Evolutionary conservation across 2,888 invertebrate genomes (phyloP).

Genomic region (Hipparchia sbordonii): DNA sequence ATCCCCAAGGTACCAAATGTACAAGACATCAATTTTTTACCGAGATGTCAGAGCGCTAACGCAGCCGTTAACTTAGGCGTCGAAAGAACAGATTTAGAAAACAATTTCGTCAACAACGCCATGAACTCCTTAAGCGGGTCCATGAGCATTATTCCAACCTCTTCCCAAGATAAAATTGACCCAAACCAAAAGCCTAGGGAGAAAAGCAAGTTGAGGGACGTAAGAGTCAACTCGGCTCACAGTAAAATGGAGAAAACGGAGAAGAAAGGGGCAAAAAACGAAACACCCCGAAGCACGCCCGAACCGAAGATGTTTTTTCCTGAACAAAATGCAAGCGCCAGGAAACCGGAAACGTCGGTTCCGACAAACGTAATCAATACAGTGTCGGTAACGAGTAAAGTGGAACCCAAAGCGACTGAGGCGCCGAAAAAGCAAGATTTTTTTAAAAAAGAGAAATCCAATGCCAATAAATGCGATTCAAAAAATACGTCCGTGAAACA

Average conservation of each 20-base stretch:
- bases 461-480: conserved; percentile 62
- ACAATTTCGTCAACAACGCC: conserved; percentile 57
- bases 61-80: conserved; percentile 69
- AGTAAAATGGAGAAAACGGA: conserved; percentile 75
- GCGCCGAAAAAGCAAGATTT: conserved; percentile 78
- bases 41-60: conserved; percentile 76
- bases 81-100: conserved; percentile 68
- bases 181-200: conserved; percentile 68
- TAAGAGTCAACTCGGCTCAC: conserved; percentile 77
- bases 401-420: conserved; percentile 67
- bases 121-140: conserved; percentile 63
- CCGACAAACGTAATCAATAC: conserved; percentile 77
- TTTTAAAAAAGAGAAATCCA: conserved; percentile 79
- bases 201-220: conserved; percentile 75
- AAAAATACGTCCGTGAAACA: conserved; percentile 72
- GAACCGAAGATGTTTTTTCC: conserved; percentile 79
- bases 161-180: conserved; percentile 66
- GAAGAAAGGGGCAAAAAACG: conserved; percentile 67
- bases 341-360: conserved; percentile 75
- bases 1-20: conserved; percentile 75
- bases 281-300: conserved; percentile 70
- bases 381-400: conserved; percentile 62
- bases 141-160: conserved; percentile 62
- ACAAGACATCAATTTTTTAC: conserved; percentile 71
- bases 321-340: conserved; percentile 60